Evolutionary conservation across 2,113 vertebrate genomes (phyloP).

Genomic region (Anolis sagrei): DNA sequence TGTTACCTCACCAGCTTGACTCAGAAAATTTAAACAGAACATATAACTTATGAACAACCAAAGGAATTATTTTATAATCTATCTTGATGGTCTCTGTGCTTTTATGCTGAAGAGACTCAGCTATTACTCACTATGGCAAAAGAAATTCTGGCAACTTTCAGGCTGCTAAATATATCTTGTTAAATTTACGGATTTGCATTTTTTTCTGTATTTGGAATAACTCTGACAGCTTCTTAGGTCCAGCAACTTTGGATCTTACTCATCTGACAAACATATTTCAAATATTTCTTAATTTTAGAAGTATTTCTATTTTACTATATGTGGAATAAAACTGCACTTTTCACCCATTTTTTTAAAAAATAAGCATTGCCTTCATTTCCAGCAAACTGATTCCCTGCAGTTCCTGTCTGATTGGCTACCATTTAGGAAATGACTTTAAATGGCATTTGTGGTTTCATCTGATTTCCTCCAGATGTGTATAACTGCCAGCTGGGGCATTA

Average conservation of each 20-base stretch:
- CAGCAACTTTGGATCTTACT: slow-evolving; percentile 33
- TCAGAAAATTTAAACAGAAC: no score
- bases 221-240: slow-evolving; percentile 43
- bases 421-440: background rate
- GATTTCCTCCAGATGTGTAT: background rate
- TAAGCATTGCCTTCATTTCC: slow-evolving; percentile 55
- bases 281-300: slow-evolving; percentile 12
- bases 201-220: slow-evolving; percentile 58
- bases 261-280: slow-evolving; percentile 37
- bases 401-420: slow-evolving; percentile 39
- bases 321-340: slow-evolving; percentile 21
- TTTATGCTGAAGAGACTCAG: slow-evolving; percentile 21
- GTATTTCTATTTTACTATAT: slow-evolving; percentile 35
- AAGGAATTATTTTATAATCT: background rate
- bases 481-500: background rate
- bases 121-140: slow-evolving; percentile 22
- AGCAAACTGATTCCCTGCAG: slow-evolving; percentile 7
- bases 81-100: slow-evolving; percentile 17
- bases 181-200: slow-evolving; percentile 45
- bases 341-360: slow-evolving; percentile 41
- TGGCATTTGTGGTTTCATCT: background rate
- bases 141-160: background rate
- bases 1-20: no score
- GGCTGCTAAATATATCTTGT: slow-evolving; percentile 52
- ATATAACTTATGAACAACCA: no score